phyloP scores from a whole-genome alignment of 2,888 invertebrate genomes.

The Syrphus vitripennis region DNA sequence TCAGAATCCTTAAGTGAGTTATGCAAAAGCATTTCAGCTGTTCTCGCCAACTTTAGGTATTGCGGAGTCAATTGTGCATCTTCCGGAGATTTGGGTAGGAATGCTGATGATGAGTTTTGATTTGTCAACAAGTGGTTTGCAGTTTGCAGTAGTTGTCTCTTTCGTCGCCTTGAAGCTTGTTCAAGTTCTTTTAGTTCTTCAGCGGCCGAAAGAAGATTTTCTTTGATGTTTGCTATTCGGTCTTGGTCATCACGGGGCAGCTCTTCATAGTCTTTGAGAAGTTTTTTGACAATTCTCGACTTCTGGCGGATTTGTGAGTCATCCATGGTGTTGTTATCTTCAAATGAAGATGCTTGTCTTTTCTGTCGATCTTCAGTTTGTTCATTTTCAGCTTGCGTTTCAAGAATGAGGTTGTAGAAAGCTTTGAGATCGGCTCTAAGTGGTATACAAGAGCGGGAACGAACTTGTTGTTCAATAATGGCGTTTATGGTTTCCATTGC shows the following conservation, averaged over 20 bases:
- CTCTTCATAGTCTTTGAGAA: conserved; percentile 77
- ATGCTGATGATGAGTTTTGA: not conserved
- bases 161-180: not conserved
- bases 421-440: conserved; percentile 76
- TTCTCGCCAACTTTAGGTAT: conserved; percentile 40
- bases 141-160: conserved; percentile 25
- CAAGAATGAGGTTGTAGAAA: conserved; percentile 77
- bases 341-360: conserved; percentile 71
- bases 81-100: not conserved
- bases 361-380: conserved; percentile 73
- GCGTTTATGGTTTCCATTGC: conserved; percentile 76
- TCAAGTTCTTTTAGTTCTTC: conserved; percentile 25
- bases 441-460: conserved; percentile 76
- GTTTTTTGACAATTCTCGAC: conserved; percentile 77
- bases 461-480: conserved; percentile 78
- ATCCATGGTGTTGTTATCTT: conserved; percentile 70
- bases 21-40: conserved; percentile 57
- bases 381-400: conserved; percentile 73
- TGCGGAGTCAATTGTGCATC: conserved; percentile 21
- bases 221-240: conserved; percentile 72
- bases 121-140: not conserved
- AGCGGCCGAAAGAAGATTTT: conserved; percentile 73
- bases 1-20: conserved; percentile 49
- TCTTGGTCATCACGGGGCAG: conserved; percentile 76
- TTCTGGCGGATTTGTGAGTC: conserved; percentile 74